Percentiles rank a stretch among this genome's conserved stretches.
Conservation (phyloP, 2,113 vertebrate species). For the Rallus limicola region DNA sequence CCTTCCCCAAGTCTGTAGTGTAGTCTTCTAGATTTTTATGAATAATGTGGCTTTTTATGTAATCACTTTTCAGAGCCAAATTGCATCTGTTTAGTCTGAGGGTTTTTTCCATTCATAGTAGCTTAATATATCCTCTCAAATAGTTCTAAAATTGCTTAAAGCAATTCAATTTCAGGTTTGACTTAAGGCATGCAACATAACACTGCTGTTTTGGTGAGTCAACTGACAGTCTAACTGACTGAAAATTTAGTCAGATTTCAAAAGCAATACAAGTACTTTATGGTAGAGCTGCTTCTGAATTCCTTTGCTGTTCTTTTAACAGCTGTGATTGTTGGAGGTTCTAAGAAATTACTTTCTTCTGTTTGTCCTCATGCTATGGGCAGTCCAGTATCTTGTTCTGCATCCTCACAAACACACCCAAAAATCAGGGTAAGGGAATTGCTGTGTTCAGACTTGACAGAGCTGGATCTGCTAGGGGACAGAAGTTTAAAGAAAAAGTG, state of each 20-base stretch:
- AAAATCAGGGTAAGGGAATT: not conserved
- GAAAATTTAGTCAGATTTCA: not conserved
- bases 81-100: not conserved
- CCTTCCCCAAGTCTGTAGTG: not conserved
- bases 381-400: not conserved
- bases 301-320: not conserved
- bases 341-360: not conserved
- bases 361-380: not conserved
- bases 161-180: not conserved
- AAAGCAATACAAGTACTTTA: not conserved
- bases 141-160: not conserved
- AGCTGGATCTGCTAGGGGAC: not conserved
- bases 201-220: not conserved
- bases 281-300: not conserved
- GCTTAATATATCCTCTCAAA: not conserved
- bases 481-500: not conserved
- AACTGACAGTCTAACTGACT: not conserved
- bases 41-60: conserved; percentile 17
- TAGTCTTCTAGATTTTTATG: not conserved
- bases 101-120: not conserved
- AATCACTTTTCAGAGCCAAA: not conserved
- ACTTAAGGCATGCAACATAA: not conserved
- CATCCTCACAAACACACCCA: not conserved
- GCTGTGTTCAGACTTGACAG: rapidly evolving
- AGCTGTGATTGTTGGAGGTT: not conserved